Conservation (phyloP, 2,888 invertebrate species). For the Eumerus sabulonum region DNA sequence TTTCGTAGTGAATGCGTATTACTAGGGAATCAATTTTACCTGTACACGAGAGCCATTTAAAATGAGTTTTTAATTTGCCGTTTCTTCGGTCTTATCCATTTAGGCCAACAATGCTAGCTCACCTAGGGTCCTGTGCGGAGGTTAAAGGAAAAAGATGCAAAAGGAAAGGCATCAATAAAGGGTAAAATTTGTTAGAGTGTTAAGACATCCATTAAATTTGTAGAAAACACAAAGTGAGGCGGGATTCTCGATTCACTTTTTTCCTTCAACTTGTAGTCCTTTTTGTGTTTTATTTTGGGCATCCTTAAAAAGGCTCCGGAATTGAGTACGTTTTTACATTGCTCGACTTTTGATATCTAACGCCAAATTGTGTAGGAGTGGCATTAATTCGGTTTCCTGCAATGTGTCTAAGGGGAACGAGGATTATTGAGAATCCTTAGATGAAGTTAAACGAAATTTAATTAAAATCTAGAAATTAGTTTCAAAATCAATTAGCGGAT, state of each 20-base stretch:
- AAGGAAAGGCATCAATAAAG: constrained; percentile 5
- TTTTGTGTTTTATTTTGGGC: no score
- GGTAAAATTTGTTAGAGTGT: constrained; percentile 15
- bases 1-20: constrained; percentile 1
- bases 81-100: not conserved
- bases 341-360: constrained; percentile 16
- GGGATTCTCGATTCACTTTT: no score
- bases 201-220: constrained; percentile 17
- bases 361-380: constrained; percentile 11
- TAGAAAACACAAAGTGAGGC: constrained; percentile 20
- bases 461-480: constrained; percentile 30
- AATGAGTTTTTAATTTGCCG: constrained; percentile 36
- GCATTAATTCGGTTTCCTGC: constrained; percentile 26
- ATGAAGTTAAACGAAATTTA: constrained; percentile 30
- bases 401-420: constrained; percentile 1
- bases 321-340: constrained; percentile 10
- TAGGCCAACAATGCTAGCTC: no score
- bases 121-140: no score
- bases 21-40: constrained; percentile 19
- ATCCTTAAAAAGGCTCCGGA: not conserved
- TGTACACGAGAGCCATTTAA: constrained; percentile 14
- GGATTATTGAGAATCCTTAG: constrained; percentile 27
- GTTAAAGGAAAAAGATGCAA: no score
- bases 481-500: constrained; percentile 20
- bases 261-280: no score